A percentile compares a stretch with the other conserved stretches of the same genome.
These are phyloP conservation scores for Drosophila villosipedis DNA, from an alignment of 2,888 invertebrate genomes.

Conservation along the genomic window DNA sequence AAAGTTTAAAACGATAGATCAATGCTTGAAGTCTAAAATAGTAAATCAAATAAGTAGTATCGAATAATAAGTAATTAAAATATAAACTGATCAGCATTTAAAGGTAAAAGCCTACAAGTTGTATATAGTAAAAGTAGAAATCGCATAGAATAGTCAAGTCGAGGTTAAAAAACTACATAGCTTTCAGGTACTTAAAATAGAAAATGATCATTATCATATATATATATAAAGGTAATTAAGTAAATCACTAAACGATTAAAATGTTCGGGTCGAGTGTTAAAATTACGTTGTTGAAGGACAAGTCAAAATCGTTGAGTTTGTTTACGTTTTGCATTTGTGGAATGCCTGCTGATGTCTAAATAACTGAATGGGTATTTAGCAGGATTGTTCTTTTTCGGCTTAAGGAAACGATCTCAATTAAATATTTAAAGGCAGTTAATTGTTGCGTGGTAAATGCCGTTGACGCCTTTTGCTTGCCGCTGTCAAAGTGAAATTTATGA, in stretches of 20 bases:
- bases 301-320: background rate
- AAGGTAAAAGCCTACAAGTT: background rate
- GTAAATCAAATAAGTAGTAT: background rate
- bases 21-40: background rate
- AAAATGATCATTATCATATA: background rate
- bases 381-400: background rate
- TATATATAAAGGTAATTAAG: too few relatives aligned
- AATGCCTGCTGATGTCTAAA: background rate
- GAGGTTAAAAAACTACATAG: background rate
- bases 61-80: background rate
- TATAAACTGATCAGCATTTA: background rate
- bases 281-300: background rate
- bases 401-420: constrained; percentile 53
- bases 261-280: background rate
- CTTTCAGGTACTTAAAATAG: background rate
- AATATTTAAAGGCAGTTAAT: constrained; percentile 66
- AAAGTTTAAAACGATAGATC: background rate
- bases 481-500: constrained; percentile 77
- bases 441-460: constrained; percentile 50
- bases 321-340: background rate
- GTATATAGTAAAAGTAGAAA: background rate
- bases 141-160: accelerated
- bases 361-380: background rate
- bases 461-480: constrained; percentile 51
- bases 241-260: background rate